Conservation (phyloP, 1,140 invertebrate species). For the Drosophila nebulosa region DNA sequence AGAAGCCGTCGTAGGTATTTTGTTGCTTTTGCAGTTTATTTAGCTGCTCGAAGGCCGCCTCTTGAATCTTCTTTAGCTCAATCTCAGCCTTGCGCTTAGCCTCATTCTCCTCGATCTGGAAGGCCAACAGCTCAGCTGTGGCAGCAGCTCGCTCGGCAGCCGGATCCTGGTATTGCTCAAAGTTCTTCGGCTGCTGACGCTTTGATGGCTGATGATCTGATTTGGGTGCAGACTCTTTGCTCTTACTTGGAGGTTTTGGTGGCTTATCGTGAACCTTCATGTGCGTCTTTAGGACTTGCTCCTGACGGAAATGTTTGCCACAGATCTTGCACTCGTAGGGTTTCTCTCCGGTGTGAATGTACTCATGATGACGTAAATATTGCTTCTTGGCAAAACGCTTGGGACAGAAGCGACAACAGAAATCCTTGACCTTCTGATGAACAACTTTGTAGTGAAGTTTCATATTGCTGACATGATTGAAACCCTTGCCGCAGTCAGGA, state of each 20-base stretch:
- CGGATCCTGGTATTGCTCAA: conserved; percentile 61
- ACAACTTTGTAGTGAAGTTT: conserved; percentile 76
- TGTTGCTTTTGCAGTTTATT: conserved; percentile 64
- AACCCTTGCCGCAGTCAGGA: conserved; percentile 71
- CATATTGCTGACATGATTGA: conserved; percentile 73
- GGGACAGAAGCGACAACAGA: conserved; percentile 75
- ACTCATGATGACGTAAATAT: conserved; percentile 77
- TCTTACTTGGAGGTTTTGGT: conserved; percentile 43
- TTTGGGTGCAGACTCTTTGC: conserved; percentile 48
- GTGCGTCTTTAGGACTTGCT: conserved; percentile 71
- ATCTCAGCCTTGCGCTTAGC: conserved; percentile 67
- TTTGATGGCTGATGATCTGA: conserved; percentile 47
- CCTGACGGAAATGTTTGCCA: conserved; percentile 74
- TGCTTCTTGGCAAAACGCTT: conserved; percentile 76
- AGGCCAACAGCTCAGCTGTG: conserved; percentile 58
- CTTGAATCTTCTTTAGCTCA: conserved; percentile 65
- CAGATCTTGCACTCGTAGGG: conserved; percentile 72
- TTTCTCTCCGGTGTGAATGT: conserved; percentile 81
- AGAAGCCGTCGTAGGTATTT: conserved; percentile 62
- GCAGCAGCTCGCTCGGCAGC: conserved; percentile 65
- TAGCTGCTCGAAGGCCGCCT: conserved; percentile 67
- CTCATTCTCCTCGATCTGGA: conserved; percentile 68
- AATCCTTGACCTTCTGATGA: conserved; percentile 77
- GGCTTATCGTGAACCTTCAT: conserved; percentile 73
- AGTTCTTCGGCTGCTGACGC: conserved; percentile 60